Conservation (phyloP, 2,797 vertebrate species). For the Gymnoscopelus microlampas region DNA sequence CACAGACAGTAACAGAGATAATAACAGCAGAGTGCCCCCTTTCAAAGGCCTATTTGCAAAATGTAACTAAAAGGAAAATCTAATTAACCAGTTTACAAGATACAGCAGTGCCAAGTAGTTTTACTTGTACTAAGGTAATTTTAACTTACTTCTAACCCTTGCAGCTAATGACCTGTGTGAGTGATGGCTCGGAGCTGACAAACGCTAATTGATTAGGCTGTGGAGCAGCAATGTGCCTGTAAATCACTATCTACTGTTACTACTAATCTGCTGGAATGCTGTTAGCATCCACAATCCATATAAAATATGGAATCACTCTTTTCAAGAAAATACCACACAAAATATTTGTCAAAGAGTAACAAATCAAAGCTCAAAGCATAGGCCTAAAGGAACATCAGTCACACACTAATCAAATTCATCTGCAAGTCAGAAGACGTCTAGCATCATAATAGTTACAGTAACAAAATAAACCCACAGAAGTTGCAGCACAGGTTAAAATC, state of each 20-base stretch:
- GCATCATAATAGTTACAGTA: not conserved
- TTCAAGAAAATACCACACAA: conserved; percentile 35
- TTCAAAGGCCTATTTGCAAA: too few relatives aligned
- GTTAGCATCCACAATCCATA: conserved; percentile 34
- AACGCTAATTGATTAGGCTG: not conserved
- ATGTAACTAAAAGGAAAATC: too few relatives aligned
- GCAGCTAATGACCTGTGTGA: not conserved
- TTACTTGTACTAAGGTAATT: too few relatives aligned
- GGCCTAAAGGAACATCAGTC: too few relatives aligned
- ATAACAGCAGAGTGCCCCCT: too few relatives aligned
- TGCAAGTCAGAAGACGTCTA: not conserved
- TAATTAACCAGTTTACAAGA: too few relatives aligned
- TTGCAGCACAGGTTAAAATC: too few relatives aligned
- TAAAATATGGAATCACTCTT: conserved; percentile 37
- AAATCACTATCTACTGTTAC: conserved; percentile 13
- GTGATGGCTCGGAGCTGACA: not conserved
- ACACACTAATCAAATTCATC: too few relatives aligned
- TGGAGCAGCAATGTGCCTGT: not conserved
- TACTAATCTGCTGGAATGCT: conserved; percentile 48
- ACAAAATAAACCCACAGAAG: too few relatives aligned
- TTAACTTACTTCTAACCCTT: not conserved
- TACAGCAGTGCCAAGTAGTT: too few relatives aligned
- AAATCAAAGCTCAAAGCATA: not conserved
- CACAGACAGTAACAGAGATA: too few relatives aligned
- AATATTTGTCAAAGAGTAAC: conserved; percentile 13